phyloP scores from a whole-genome alignment of 2,113 vertebrate species.

The Micronycteris hirsuta region DNA sequence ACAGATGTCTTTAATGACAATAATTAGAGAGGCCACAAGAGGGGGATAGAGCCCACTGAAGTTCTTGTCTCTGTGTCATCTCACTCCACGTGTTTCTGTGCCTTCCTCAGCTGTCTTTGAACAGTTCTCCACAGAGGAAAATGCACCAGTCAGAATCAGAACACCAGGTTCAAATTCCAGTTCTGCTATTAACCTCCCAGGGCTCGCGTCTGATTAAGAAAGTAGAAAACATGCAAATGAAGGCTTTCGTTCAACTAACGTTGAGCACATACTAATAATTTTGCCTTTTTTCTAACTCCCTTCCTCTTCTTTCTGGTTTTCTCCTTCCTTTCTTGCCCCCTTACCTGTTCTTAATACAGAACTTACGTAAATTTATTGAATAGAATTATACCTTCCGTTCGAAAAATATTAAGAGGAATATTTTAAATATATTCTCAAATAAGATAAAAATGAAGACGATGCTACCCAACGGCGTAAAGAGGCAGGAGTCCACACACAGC shows the following conservation, averaged over 20 bases:
- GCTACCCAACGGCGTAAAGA: neutral
- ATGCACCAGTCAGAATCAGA: neutral
- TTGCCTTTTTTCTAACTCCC: neutral
- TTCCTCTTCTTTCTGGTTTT: neutral
- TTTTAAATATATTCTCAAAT: neutral
- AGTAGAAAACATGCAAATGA: neutral
- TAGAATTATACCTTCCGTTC: neutral
- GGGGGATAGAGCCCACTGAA: neutral
- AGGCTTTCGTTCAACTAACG: neutral
- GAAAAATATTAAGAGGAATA: neutral
- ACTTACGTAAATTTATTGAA: neutral
- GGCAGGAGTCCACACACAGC: neutral
- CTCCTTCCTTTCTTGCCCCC: neutral
- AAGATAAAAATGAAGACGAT: neutral
- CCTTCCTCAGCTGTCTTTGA: constrained; percentile 28
- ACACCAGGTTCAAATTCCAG: neutral
- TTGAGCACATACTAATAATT: neutral
- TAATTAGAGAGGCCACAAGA: constrained; percentile 51
- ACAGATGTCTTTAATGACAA: neutral
- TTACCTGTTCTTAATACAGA: neutral
- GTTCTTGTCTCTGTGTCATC: neutral
- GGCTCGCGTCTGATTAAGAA: neutral
- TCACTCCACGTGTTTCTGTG: neutral
- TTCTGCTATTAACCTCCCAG: neutral
- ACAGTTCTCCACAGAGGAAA: neutral